A percentile compares a stretch with the other conserved stretches of the same genome.
Evolutionary conservation across 2,113 vertebrate species (phyloP).

Genomic region (Microtus ochrogaster): DNA sequence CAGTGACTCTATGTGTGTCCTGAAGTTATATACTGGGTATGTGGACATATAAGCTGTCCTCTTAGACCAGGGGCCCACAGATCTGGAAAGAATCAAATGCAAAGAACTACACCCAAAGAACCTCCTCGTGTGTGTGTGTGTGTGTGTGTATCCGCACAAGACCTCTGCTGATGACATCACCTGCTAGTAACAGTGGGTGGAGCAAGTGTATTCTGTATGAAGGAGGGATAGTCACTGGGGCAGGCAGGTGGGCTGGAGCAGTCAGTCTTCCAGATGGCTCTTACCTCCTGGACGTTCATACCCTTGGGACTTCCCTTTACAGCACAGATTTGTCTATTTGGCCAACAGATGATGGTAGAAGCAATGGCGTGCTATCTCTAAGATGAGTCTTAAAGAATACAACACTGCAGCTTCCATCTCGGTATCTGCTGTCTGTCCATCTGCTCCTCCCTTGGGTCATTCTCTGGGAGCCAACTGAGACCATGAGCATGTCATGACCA

Average conservation of each 20-base stretch:
- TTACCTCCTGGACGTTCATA: neutral
- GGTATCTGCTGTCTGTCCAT: neutral
- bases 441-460: neutral
- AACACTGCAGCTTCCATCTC: neutral
- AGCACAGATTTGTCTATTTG: neutral
- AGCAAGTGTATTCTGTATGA: neutral
- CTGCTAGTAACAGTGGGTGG: neutral
- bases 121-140: neutral
- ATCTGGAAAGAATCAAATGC: neutral
- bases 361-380: neutral
- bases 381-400: neutral
- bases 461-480: neutral
- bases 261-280: neutral
- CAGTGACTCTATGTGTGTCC: neutral
- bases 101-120: neutral
- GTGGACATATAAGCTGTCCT: neutral
- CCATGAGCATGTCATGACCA: neutral
- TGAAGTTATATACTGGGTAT: neutral
- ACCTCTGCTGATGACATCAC: neutral
- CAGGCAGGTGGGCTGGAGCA: neutral
- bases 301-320: neutral
- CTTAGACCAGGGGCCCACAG: neutral
- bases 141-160: neutral
- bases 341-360: neutral
- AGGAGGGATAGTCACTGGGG: neutral